Base-by-base conservation (phyloP, 2,888 invertebrate genomes). In the Priocnemis perturbator region DNA sequence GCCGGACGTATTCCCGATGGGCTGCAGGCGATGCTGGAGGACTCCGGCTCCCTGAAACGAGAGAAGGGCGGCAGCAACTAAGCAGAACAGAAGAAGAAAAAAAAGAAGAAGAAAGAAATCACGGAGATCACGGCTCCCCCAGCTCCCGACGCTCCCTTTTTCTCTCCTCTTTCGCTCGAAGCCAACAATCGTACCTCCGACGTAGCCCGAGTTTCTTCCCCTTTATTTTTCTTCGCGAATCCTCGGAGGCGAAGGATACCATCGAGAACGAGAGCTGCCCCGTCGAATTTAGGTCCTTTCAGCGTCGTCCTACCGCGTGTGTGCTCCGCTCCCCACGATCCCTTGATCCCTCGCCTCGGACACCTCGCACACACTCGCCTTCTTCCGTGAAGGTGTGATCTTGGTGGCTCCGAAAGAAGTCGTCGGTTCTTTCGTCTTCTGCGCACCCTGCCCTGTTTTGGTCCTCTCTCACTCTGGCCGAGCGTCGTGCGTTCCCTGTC, bases 1-100 rank as follows among this genome's bases (percentile, higher is more conserved):
- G 95, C 95, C 83, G 96, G 96, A 52, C 91, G 91, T 72, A 91
- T 95, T 80, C 95, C 97, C 3, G 96, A 96, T 77, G 95, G 94
- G 55, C 91, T 96, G 78, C 93, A 95, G 82, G 91, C 92, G 58
- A 90, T 95, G 83, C 91, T 96, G 65, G 94, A 95, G 81, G 95
- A 96, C 82, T 89, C 94, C 82, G 94, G 94, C 9, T 90, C 92
- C 65, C 89, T 95, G 53, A 95, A 95, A 84, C 92, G 93, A 85
- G 95, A 95, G 67, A 77, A 82, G 26, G 77, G 37, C 14, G 37
- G 79, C 72, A 79, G 74, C 73, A 75, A 72, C 73, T 78, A 77
- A 66, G 53, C 52, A 56, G 20, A 2, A 23, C 21, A 52, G 55
- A 30, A 64, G 53, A 55, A 66, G 64, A 67, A 60, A 66, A 67